These are phyloP conservation scores for Ifrita kowaldi DNA, from an alignment of 2,113 vertebrate genomes.

Conservation along the genomic window DNA sequence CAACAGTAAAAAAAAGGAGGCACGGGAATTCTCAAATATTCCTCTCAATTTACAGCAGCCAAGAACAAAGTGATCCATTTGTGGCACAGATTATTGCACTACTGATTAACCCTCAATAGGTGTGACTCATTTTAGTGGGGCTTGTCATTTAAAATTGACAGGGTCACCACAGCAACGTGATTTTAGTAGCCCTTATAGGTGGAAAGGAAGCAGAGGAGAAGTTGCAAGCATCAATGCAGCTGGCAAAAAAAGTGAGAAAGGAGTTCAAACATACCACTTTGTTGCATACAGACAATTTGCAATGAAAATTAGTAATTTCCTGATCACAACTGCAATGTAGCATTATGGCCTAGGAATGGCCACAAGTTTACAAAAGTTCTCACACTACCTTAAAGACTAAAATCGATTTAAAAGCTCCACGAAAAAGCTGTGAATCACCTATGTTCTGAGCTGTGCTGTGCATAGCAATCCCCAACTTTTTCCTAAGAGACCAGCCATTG, in stretches of 20 bases:
- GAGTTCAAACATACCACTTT: neutral
- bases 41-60: neutral
- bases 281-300: neutral
- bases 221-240: neutral
- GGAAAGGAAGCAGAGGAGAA: slow-evolving; percentile 15
- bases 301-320: neutral
- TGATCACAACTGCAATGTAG: neutral
- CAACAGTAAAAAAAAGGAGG: neutral
- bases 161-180: slow-evolving; percentile 26
- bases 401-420: neutral
- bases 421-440: neutral
- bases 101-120: neutral
- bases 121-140: neutral
- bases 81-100: neutral
- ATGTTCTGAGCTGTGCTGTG: neutral
- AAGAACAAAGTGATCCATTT: neutral
- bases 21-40: neutral
- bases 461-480: neutral
- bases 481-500: neutral
- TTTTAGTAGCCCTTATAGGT: slow-evolving; percentile 19
- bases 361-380: neutral
- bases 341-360: neutral
- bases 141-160: slow-evolving; percentile 41
- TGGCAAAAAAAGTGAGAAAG: neutral
- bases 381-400: neutral